Conservation (phyloP, 2,797 vertebrate species). For the Antrozous pallidus region DNA sequence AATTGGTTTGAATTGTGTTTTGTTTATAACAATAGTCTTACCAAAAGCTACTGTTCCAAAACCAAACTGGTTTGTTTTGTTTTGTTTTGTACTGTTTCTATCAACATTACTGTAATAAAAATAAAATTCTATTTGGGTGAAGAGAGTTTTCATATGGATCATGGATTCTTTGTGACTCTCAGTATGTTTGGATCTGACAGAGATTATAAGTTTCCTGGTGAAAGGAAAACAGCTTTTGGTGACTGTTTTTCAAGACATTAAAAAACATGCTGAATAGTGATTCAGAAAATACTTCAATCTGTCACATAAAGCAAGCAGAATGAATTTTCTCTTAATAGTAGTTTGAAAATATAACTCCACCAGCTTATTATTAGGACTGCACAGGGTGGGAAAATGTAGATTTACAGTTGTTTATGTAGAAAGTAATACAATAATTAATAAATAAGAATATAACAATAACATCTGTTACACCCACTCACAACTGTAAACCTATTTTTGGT, state of each 20-base stretch:
- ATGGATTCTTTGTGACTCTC: not conserved
- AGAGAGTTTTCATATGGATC: not conserved
- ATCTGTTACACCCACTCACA: not conserved
- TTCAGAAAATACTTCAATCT: conserved; percentile 27
- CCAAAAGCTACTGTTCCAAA: conserved; percentile 16
- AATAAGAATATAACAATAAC: not conserved
- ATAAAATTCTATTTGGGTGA: conserved; percentile 35
- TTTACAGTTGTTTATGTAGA: not conserved
- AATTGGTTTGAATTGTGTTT: not conserved
- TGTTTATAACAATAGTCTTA: conserved; percentile 34
- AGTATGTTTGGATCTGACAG: conserved; percentile 38
- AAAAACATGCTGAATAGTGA: conserved; percentile 1
- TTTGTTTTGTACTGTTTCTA: not conserved
- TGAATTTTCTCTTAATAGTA: conserved; percentile 5
- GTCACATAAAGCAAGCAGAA: conserved; percentile 22
- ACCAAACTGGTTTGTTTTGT: not conserved
- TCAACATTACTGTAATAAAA: not conserved
- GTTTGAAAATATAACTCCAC: not conserved
- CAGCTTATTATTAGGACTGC: not conserved
- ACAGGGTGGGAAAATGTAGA: not conserved
- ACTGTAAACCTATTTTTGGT: not conserved
- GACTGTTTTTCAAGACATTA: conserved; percentile 48
- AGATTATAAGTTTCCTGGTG: conserved; percentile 56
- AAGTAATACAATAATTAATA: not conserved
- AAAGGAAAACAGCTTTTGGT: conserved; percentile 53